Conservation (phyloP, 2,797 vertebrate species). For the Arrhamphus sclerolepis region DNA sequence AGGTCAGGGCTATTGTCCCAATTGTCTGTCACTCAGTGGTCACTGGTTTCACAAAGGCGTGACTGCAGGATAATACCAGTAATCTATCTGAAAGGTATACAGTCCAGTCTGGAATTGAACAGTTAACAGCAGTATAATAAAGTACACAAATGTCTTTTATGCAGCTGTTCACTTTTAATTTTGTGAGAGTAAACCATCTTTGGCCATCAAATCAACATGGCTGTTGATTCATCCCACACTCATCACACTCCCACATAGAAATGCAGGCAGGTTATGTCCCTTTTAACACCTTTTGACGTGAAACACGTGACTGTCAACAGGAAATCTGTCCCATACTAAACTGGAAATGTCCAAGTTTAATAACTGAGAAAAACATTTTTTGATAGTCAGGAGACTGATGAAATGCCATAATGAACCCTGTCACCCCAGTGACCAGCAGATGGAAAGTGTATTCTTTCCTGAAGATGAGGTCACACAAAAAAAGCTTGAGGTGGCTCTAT, state of each 20-base stretch:
- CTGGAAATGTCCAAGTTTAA: conserved; percentile 20
- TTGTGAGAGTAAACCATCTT: background rate
- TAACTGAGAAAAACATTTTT: conserved; percentile 10
- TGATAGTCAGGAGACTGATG: conserved; percentile 24
- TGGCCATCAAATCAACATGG: background rate
- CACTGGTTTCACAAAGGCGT: conserved; percentile 55
- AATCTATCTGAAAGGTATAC: conserved; percentile 59
- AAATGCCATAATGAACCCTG: conserved; percentile 51
- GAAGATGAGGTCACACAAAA: conserved; percentile 67
- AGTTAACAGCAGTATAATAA: conserved; percentile 11
- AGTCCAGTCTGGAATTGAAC: conserved; percentile 38
- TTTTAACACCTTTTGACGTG: conserved; percentile 1
- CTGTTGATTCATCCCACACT: conserved; percentile 40
- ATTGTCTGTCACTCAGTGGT: conserved; percentile 51
- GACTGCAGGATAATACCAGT: conserved; percentile 54
- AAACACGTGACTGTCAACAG: conserved; percentile 23
- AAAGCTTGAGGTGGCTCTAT: conserved; percentile 69
- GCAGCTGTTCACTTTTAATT: conserved; percentile 1
- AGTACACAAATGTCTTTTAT: conserved; percentile 8
- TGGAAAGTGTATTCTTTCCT: conserved; percentile 64
- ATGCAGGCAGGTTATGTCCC: background rate
- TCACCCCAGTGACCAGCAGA: conserved; percentile 57
- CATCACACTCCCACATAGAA: conserved; percentile 7
- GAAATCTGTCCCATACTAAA: conserved; percentile 16
- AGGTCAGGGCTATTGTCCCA: conserved; percentile 69